These are phyloP conservation scores for Rana temporaria DNA, from an alignment of 2,113 vertebrate species.

Conservation along the genomic window DNA sequence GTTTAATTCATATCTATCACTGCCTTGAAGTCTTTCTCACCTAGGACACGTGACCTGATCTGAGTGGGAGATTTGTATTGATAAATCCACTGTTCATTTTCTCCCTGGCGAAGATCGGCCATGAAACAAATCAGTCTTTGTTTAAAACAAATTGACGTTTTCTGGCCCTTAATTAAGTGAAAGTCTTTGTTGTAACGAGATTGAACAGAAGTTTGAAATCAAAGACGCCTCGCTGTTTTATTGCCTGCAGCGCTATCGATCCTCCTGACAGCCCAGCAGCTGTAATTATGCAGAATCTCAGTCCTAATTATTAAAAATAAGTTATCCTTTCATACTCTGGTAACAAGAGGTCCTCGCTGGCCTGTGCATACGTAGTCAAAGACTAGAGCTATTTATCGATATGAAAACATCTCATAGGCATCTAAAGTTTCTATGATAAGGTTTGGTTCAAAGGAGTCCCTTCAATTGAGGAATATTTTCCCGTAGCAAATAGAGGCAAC, in stretches of 20 bases:
- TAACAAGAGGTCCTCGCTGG: constrained; percentile 2
- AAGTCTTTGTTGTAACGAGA: constrained; percentile 45
- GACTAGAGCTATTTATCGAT: background rate
- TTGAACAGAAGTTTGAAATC: constrained; percentile 53
- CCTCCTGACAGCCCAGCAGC: constrained; percentile 18
- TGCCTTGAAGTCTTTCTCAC: background rate
- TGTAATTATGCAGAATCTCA: constrained; percentile 46
- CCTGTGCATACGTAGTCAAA: background rate
- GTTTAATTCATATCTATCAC: background rate
- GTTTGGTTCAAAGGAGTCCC: background rate
- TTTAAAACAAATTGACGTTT: constrained; percentile 50
- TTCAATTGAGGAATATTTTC: too few relatives aligned
- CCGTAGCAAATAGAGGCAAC: too few relatives aligned
- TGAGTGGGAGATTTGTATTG: constrained; percentile 34
- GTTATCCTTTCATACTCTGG: background rate
- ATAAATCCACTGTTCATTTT: constrained; percentile 27
- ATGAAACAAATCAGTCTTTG: constrained; percentile 40
- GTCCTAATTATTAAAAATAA: constrained; percentile 35
- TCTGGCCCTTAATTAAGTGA: constrained; percentile 48
- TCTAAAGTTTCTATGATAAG: background rate
- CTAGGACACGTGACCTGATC: background rate
- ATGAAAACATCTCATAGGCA: background rate
- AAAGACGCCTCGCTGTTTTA: constrained; percentile 55
- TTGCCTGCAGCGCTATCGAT: constrained; percentile 46
- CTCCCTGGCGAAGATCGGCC: background rate